These are phyloP conservation scores for Hassar affinis DNA, from an alignment of 2,113 vertebrate species.

Conservation along the genomic window DNA sequence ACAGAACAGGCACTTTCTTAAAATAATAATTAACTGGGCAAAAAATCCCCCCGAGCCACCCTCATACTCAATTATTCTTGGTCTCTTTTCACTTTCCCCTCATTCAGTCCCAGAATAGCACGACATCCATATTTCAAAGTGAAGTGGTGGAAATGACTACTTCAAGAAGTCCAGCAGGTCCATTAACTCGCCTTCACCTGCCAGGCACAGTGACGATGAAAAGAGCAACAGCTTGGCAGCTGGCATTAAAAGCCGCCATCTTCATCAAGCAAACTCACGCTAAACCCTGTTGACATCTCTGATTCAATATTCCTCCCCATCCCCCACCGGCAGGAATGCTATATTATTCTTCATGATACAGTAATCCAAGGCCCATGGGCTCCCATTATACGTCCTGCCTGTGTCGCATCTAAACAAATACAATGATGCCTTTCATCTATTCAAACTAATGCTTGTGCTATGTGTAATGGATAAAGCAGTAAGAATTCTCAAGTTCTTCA, in stretches of 20 bases:
- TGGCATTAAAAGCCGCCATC: constrained; percentile 24
- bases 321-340: constrained; percentile 6
- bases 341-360: constrained; percentile 38
- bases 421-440: constrained; percentile 55
- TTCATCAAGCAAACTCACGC: constrained; percentile 27
- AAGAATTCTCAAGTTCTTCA: constrained; percentile 47
- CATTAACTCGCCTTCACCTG: constrained; percentile 38
- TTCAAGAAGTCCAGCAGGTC: constrained; percentile 45
- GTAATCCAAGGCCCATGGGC: constrained; percentile 45
- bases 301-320: constrained; percentile 28
- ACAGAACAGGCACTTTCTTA: constrained; percentile 48
- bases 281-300: constrained; percentile 25
- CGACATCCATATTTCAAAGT: constrained; percentile 55
- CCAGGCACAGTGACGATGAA: constrained; percentile 28
- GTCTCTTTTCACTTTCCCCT: constrained; percentile 53
- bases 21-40: constrained; percentile 58
- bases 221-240: constrained; percentile 44
- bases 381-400: constrained; percentile 39
- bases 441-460: constrained; percentile 39
- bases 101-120: constrained; percentile 55
- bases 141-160: constrained; percentile 48
- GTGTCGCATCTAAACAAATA: constrained; percentile 49
- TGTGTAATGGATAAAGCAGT: constrained; percentile 52
- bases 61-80: constrained; percentile 55
- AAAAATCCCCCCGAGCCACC: constrained; percentile 41